Evolutionary conservation across 2,888 invertebrate genomes (phyloP), one percentile per base, ranked within the genome.

Genomic region (Petrolisthes manimaculis): DNA sequence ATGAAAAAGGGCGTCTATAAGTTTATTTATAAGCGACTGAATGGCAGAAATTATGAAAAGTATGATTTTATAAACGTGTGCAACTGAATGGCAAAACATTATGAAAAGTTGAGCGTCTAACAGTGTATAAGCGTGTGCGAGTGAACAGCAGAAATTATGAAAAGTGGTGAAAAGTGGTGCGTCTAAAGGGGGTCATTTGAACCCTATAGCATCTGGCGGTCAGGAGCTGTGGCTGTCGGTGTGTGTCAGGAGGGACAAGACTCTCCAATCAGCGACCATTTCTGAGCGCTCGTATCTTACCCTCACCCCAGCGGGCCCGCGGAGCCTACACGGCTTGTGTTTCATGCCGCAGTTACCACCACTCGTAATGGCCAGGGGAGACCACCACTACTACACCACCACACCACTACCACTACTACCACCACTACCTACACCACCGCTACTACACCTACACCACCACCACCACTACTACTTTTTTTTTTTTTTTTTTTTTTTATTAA

Each of bases 241-340:
- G 77, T 82, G 74, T 82, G 81, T 86, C 86, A 82, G 67, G 61
- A 18, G 18, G 82, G 81, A 86, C 86, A 81, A 86, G 81, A 82
- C 81, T 77, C 82, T 82, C 82, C 86, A 81, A 82, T 82, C 86
- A 86, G 86, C 12, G 82, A 74, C 81, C 86, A 82, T 82, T 86
- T 82, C 86, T 82, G 81, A 82, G 75, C 56, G 77, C 24, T 82
- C 82, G 69, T 82, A 82, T 75, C 18, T 86, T 86, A 77, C 24
- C 82, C 82, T 55, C 14, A 61, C 54, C 82, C 77, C 77, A 81
- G 74, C 75, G 61, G 54, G 6, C 86, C 81, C 86, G 75, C 69
- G 86, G 80, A 80, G 82, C 77, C 86, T 82, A 86, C 82, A 86
- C 54, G 82, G 67, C 67, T 81, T 86, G 75, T 86, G 86, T 86